Evolutionary conservation across 2,797 vertebrate species (phyloP).

Genomic region (Nannoperca obscura): DNA sequence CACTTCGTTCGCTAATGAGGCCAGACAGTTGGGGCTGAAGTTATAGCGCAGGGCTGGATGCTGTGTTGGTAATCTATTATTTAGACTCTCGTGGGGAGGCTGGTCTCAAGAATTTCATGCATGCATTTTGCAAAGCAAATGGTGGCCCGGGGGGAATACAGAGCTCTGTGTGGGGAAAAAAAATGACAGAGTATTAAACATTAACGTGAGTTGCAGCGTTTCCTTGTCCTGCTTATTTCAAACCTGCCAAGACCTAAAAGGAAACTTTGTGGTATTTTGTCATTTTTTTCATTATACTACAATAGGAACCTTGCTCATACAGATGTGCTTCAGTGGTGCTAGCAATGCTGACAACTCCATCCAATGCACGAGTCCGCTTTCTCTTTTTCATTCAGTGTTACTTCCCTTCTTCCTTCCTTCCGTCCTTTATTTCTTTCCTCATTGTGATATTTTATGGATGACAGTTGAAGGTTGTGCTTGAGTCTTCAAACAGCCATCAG

Average conservation of each 20-base stretch:
- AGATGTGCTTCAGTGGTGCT: slow-evolving; percentile 37
- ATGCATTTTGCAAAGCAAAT: slow-evolving; percentile 82
- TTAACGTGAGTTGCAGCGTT: slow-evolving; percentile 66
- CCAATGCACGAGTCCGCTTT: slow-evolving; percentile 24
- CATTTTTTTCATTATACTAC: slow-evolving; percentile 27
- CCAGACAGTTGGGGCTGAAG: slow-evolving; percentile 76
- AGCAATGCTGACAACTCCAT: slow-evolving; percentile 51
- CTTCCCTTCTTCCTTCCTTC: slow-evolving; percentile 1
- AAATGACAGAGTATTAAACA: slow-evolving; percentile 69
- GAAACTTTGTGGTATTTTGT: slow-evolving; percentile 52
- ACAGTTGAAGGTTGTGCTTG: slow-evolving; percentile 64
- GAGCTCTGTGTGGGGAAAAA: slow-evolving; percentile 72
- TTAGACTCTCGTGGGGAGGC: slow-evolving; percentile 78
- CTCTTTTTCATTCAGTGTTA: slow-evolving; percentile 36
- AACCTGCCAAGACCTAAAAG: slow-evolving; percentile 61
- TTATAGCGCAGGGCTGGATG: slow-evolving; percentile 71
- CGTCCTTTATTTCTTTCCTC: slow-evolving; percentile 38
- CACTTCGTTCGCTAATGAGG: slow-evolving; percentile 75
- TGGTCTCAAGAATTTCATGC: slow-evolving; percentile 81
- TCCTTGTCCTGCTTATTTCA: slow-evolving; percentile 60
- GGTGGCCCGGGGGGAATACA: slow-evolving; percentile 72
- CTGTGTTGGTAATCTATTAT: slow-evolving; percentile 84
- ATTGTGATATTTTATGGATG: slow-evolving; percentile 68
- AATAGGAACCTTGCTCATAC: slow-evolving; percentile 38
- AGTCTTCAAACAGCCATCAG: slow-evolving; percentile 67